phyloP scores from a whole-genome alignment of 2,888 invertebrate genomes.

The Caenorhabditis sp. region DNA sequence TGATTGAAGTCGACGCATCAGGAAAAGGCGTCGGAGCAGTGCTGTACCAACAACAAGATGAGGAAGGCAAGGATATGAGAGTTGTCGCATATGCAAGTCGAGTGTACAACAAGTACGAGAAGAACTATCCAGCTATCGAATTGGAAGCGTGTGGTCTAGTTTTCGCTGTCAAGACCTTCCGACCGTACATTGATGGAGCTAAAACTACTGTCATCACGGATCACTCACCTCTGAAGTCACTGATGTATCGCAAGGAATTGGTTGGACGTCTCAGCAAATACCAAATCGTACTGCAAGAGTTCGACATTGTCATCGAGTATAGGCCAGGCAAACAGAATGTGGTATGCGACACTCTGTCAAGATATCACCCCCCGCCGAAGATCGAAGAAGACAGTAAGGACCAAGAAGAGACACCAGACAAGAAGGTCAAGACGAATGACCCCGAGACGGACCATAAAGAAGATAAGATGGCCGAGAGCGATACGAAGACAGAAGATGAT shows the following conservation, averaged over 20 bases:
- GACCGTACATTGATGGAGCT: slow-evolving; percentile 47
- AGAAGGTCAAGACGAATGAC: background rate
- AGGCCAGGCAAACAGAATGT: slow-evolving; percentile 42
- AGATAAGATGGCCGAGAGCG: too few relatives aligned
- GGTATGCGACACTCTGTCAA: slow-evolving; percentile 28
- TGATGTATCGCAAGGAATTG: slow-evolving; percentile 31
- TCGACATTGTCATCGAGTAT: slow-evolving; percentile 38
- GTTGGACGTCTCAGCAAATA: slow-evolving; percentile 30
- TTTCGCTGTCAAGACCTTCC: slow-evolving; percentile 44
- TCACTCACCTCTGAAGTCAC: slow-evolving; percentile 43
- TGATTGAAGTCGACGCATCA: slow-evolving; percentile 53
- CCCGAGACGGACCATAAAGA: background rate
- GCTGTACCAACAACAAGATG: slow-evolving; percentile 39
- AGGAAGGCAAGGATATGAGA: slow-evolving; percentile 6
- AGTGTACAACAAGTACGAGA: slow-evolving; percentile 28
- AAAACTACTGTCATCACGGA: slow-evolving; percentile 46
- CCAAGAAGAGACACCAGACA: background rate
- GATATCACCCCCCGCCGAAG: too few relatives aligned
- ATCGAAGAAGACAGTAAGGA: too few relatives aligned
- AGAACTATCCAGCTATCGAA: slow-evolving; percentile 38
- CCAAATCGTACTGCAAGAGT: slow-evolving; percentile 25
- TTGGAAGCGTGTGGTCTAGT: slow-evolving; percentile 49
- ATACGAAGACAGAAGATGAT: too few relatives aligned
- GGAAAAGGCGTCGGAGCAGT: slow-evolving; percentile 57
- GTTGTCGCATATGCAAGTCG: slow-evolving; percentile 47